Base-by-base conservation (phyloP, 2,888 invertebrate genomes). In the Blera fallax region DNA sequence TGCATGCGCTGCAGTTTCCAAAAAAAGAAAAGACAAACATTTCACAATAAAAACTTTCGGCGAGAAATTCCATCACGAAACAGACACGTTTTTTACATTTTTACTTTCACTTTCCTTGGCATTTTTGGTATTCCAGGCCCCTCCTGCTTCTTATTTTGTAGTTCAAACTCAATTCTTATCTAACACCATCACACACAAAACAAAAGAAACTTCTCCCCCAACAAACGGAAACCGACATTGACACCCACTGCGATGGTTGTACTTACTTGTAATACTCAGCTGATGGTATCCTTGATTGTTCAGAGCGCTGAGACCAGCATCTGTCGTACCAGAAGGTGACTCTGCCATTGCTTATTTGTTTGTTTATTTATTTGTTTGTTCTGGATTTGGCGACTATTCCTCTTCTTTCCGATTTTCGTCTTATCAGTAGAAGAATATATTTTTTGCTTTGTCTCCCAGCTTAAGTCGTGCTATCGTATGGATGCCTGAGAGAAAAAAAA, bases 241-340 rank as follows among this genome's bases (percentile, higher is more conserved):
- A 18, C 16, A 48, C 29, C 56, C 29, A 24, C 7, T 14, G 3
- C 16, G 43, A 8, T 18, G 7, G 14, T 73, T 24, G 24, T 24
- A 93, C 94, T 93, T 92, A 95, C 95, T 94, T 91, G 94, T 95
- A 87, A 95, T 93, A 91, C 94, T 94, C 87, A 95, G 93, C 91
- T 95, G 95, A 91, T 95, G 94, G 91, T 94, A 94, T 89, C 94
- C 94, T 89, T 91, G 91, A 89, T 89, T 91, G 88, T 80, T 88
- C 4, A 87, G 87, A 48, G 73, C 87, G 58, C 81, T 87, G 43
- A 87, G 85, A 37, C 74, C 87, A 76, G 80, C 85, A 60, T 76
- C 81, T 72, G 76, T 45, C 32, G 58, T 52, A 52, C 65, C 76
- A 72, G 85, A 77, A 76, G 70, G 58, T 37, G 80, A 65, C 79